A percentile compares a stretch with the other conserved stretches of the same genome.
Conservation (phyloP, 2,113 vertebrate genomes). For the Brachyhypopomus gauderio region DNA sequence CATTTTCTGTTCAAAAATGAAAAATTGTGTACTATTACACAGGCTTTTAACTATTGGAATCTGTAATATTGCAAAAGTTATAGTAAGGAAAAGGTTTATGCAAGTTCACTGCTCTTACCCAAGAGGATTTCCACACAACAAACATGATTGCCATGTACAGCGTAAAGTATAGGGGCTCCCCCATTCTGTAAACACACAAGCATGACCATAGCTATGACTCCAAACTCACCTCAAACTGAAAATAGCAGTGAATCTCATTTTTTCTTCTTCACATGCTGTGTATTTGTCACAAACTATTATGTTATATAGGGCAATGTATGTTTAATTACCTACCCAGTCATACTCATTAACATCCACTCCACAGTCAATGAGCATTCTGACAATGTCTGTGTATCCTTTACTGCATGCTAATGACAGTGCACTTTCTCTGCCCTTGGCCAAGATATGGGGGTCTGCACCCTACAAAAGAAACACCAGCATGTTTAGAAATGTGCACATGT, state of each 20-base stretch:
- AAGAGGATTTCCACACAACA: slow-evolving; percentile 95
- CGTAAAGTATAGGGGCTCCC: slow-evolving; percentile 92
- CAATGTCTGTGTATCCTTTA: slow-evolving; percentile 97
- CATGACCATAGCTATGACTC: neutral
- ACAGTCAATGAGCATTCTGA: slow-evolving; percentile 97
- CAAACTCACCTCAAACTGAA: no score
- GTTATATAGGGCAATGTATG: no score
- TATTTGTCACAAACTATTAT: neutral
- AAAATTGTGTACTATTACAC: neutral
- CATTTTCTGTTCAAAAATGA: slow-evolving; percentile 78
- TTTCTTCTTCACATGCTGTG: neutral
- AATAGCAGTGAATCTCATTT: neutral
- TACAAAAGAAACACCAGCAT: slow-evolving; percentile 54
- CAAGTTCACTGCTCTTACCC: slow-evolving; percentile 74
- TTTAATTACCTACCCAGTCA: slow-evolving; percentile 86
- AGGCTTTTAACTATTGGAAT: neutral
- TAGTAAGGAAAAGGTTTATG: neutral
- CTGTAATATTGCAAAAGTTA: neutral
- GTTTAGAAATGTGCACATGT: neutral
- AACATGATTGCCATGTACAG: slow-evolving; percentile 97
- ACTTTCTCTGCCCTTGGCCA: slow-evolving; percentile 95
- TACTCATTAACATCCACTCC: slow-evolving; percentile 98
- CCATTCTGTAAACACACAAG: slow-evolving; percentile 84
- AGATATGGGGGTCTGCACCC: slow-evolving; percentile 92
- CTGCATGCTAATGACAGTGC: slow-evolving; percentile 94